Evolutionary conservation across 2,113 vertebrate species (phyloP).

Genomic region (Burhinus bistriatus): DNA sequence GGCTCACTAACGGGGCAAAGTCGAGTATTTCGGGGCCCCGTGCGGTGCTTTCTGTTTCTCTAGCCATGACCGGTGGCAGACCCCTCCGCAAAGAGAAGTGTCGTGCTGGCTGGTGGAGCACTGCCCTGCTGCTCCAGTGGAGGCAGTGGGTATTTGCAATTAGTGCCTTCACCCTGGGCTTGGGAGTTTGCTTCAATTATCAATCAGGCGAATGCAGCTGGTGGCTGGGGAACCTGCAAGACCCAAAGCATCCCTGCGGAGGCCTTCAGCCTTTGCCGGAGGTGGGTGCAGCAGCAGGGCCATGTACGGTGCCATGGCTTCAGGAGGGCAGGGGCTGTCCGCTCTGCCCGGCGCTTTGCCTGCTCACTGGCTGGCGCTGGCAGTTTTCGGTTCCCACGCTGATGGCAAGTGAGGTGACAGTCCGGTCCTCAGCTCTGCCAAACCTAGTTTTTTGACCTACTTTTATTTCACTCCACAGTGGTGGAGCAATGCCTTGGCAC

Average conservation of each 20-base stretch:
- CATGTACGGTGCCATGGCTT: background rate
- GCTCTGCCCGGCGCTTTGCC: background rate
- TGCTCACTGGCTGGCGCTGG: background rate
- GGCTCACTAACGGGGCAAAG: background rate
- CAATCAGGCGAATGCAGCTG: background rate
- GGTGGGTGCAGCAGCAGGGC: background rate
- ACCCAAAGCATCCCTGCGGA: background rate
- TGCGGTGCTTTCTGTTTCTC: background rate
- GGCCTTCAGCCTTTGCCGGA: background rate
- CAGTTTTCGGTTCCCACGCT: conserved; percentile 60
- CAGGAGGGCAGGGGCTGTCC: background rate
- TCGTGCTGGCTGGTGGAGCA: background rate
- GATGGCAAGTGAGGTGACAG: conserved; percentile 84
- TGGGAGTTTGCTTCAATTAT: background rate
- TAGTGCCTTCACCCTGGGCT: background rate
- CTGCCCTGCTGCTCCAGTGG: background rate
- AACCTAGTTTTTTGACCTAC: conserved; percentile 86
- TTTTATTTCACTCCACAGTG: conserved; percentile 66
- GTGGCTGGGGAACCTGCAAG: background rate
- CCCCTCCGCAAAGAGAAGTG: background rate
- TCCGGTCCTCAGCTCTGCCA: conserved; percentile 80
- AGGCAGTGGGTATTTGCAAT: conserved; percentile 7
- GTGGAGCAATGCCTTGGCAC: conserved; percentile 60
- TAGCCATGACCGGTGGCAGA: background rate
- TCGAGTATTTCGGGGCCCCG: background rate